Base-by-base conservation (phyloP, 2,113 vertebrate species). In the Gobius niger region DNA sequence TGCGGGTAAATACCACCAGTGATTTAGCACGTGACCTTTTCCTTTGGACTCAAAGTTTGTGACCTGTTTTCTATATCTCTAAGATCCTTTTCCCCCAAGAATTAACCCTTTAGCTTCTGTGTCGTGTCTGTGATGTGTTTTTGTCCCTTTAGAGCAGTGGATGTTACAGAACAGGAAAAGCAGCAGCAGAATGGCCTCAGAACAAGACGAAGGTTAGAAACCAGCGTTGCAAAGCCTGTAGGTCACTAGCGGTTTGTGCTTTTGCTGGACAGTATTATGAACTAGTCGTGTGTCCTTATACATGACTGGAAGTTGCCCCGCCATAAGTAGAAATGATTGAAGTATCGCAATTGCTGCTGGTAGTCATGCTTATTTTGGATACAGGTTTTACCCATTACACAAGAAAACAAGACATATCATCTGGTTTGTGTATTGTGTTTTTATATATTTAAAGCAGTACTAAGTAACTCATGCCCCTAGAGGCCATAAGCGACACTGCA, bases 1-100 rank as follows among this genome's bases (percentile, higher is more conserved):
- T 78, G 66, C 91, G 84, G 97, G 96, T 98, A 95, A 81, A 85
- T 82, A 73, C 51, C 74, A 64, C 51, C 52, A 47, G 67, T 64
- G 70, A 83, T 73, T 49, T 62, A 72, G 60, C 47, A 3, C 62
- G 46, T 75, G 73, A 54, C 72, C 66, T 78, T 78, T 83, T 52
- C 63, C 70, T 73, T 51, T 47, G 73, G 68, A 70, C 71, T 72
- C 65, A 15, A 15, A 60, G 47, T 74, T 74, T 73, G 19, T 77
- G 70, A 70, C 72, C 70, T 42, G 7, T 65, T 68, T 64, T 57
- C 19, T 56, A 66, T 63, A 47, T 15, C 64, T 40, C 47, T 47
- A 12, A 53, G 60, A 18, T 63, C 24, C 24, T 34, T 4, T 4
- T 3, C 24, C 24, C 24, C 24, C 24, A 34, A 34, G 24, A 34